Percentiles rank a stretch among this genome's conserved stretches.
These are phyloP conservation scores for Petrocephalus microphthalmus DNA, from an alignment of 2,113 vertebrate species.

Conservation along the genomic window DNA sequence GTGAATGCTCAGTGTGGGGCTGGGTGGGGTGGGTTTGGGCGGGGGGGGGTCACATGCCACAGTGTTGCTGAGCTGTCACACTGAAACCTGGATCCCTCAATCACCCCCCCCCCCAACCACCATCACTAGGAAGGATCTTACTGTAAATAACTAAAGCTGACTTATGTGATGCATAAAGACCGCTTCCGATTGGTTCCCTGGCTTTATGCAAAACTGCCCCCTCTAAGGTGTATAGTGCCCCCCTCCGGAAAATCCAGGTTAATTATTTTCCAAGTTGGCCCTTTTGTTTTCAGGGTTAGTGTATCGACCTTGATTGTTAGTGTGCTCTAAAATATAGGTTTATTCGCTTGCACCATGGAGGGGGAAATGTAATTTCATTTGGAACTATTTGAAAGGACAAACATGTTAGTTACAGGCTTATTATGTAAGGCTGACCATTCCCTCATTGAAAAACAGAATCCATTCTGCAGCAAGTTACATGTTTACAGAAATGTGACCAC, in stretches of 20 bases:
- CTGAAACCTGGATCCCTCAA: background rate
- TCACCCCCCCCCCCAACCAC: background rate
- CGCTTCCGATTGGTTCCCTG: background rate
- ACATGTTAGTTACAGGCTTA: background rate
- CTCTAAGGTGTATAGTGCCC: background rate
- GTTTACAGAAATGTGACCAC: conserved; percentile 7
- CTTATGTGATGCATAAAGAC: background rate
- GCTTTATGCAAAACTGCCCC: background rate
- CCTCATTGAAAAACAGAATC: background rate
- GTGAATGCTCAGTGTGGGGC: background rate
- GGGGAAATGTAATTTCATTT: background rate
- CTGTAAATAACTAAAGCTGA: background rate
- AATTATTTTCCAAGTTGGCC: conserved; percentile 4
- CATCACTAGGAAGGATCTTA: background rate
- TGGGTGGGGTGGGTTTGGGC: background rate
- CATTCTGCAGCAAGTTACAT: background rate
- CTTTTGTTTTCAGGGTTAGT: background rate
- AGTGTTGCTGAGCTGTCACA: background rate
- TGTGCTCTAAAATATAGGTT: background rate
- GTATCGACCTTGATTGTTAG: background rate
- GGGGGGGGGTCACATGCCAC: background rate
- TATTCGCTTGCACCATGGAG: background rate
- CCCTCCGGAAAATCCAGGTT: conserved; percentile 4
- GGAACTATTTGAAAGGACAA: background rate
- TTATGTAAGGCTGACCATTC: background rate